Evolutionary conservation across 2,113 vertebrate species (phyloP), one percentile per base, ranked within the genome.

Genomic region (Mugil cephalus): DNA sequence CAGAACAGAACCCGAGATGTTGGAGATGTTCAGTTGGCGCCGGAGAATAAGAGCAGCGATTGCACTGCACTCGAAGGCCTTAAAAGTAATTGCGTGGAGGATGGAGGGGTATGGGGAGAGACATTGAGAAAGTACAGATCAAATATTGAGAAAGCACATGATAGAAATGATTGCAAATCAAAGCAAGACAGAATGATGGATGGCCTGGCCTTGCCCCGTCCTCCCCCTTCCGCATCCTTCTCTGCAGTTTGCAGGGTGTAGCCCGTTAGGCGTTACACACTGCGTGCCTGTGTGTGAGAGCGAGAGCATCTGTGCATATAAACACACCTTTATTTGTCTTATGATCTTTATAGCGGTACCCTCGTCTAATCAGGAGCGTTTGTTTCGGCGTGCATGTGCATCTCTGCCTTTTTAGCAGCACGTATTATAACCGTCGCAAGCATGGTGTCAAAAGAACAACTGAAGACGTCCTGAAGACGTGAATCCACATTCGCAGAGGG

Each of bases 111-210:
- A 30, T n/a, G 24, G 24, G 5, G 24, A 46, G 14, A 54, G 50
- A 47, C 1, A 10, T n/a, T n/a, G 11, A 30, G 21, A 38, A 38
- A 7, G 47, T 4, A 4, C 35, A 35, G 38, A 36, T 30, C 18
- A 18, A 69, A 65, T 30, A 70, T 6, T 53, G 40, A 70, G 18
- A 36, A 61, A 58, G 21, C 34, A 12, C 54, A 36, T 21, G 17
- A 77, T 21, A 48, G 1, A 62, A 59, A 56, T 67, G 5, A 78
- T 72, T 67, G 56, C 36, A 61, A 76, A 75, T 74, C 39, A 72
- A 59, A 50, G 24, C 35, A 24, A 68, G 83, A 68, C 75, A 85
- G 58, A 12, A 54, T 84, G 85, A 90, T 50, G 39, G 76, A 91
- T 87, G 77, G 54, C 47, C 62, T 59, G 11, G 63, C 17, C 43